phyloP scores from a whole-genome alignment of 2,113 vertebrate species.

The Narcine bancroftii region DNA sequence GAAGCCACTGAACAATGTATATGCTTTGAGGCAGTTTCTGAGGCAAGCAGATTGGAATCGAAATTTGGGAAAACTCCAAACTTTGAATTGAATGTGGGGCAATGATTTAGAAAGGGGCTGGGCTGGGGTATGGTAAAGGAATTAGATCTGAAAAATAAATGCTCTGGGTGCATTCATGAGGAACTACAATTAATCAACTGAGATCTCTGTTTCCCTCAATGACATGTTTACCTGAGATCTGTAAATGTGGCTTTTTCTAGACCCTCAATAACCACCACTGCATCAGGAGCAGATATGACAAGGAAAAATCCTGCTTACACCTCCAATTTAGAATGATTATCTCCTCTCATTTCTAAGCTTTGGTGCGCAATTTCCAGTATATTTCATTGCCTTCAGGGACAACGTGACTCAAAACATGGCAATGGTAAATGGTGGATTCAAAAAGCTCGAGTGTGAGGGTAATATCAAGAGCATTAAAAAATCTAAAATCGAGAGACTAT shows the following conservation, averaged over 20 bases:
- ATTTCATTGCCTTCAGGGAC: not conserved
- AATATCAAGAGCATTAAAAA: not conserved
- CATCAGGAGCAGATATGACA: too few relatives aligned
- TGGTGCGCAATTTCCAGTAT: not conserved
- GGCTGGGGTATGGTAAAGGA: not conserved
- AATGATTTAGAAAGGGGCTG: not conserved
- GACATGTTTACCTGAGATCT: not conserved
- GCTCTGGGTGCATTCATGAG: not conserved
- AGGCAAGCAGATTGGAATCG: not conserved
- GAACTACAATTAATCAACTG: not conserved
- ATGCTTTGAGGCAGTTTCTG: not conserved
- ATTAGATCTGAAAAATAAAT: not conserved
- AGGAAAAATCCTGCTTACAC: not conserved
- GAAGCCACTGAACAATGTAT: not conserved
- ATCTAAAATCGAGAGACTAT: not conserved
- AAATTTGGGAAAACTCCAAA: too few relatives aligned
- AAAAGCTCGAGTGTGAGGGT: not conserved
- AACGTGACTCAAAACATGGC: not conserved
- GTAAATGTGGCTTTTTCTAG: not conserved
- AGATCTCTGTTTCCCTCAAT: too few relatives aligned
- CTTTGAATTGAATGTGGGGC: not conserved
- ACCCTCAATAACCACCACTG: not conserved
- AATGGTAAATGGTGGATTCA: not conserved
- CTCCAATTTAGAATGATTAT: not conserved
- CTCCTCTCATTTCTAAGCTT: not conserved